Evolutionary conservation across 2,888 invertebrate genomes (phyloP), one percentile per base, ranked within the genome.

Genomic region (Alentia gelatinosa): DNA sequence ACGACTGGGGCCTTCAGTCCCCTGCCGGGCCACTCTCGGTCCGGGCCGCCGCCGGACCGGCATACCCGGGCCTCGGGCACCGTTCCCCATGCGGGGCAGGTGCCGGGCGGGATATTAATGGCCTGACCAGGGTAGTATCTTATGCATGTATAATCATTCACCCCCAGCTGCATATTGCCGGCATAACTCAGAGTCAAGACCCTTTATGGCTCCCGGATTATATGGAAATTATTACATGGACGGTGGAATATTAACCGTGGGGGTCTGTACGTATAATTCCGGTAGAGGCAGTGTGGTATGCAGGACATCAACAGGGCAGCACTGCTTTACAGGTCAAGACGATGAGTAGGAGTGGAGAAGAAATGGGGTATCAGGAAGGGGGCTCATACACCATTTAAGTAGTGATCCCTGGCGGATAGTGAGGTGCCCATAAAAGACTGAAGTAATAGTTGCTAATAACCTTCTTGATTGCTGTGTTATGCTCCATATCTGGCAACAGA

Each of bases 161-260:
- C 79, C 35, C 68, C 35, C 37, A 79, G 37, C 79, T 37, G 79
- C 79, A 79, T 79, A 79, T 79, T 35, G 39, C 35, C 23, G 37
- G 39, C 79, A 35, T 79, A 9, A 79, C 79, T 79, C 79, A 79
- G 19, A 35, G 79, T 68, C 39, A 79, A 79, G 79, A 79, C 79
- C 79, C 79, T 79, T 23, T 79, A 39, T 79, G 23, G 37, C 9
- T 35, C 79, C n/a, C 37, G 79, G 79, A 79, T 79, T 79, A 79
- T 79, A 79, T 79, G 79, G 79, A 37, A 79, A 79, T 79, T 35
- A 79, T 79, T 79, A 79, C 39, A 35, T 79, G 79, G 68, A 68
- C 68, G 68, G 68, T 26, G 33, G 39, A 79, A 79, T 79, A 79
- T 79, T 37, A 79, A 56, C 56, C 19, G 56, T n/a, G 56, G 56